These are phyloP conservation scores for Eremophila alpestris DNA, from an alignment of 2,797 vertebrate species.

Conservation along the genomic window DNA sequence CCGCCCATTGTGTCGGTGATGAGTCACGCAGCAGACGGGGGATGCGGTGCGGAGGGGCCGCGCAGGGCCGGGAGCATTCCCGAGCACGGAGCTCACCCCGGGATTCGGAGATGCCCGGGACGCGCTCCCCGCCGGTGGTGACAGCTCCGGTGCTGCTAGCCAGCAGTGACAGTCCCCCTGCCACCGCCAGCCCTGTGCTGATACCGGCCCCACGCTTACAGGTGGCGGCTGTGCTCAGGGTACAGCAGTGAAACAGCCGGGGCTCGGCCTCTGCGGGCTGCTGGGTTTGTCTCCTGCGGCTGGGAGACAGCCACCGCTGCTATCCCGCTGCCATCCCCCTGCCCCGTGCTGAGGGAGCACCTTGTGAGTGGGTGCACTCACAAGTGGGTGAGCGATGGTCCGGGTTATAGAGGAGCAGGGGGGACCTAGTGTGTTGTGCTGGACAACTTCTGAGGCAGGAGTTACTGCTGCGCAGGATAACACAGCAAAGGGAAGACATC, in stretches of 20 bases:
- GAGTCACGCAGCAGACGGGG: conserved; percentile 23
- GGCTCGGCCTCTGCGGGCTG: not conserved
- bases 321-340: not conserved
- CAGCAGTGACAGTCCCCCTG: not conserved
- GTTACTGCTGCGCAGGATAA: not conserved
- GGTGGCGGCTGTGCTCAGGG: no score
- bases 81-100: not conserved
- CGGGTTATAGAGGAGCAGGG: not conserved
- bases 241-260: not conserved
- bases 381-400: fast-evolving
- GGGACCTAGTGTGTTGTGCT: not conserved
- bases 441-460: not conserved
- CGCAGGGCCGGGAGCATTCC: not conserved
- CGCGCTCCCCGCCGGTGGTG: not conserved
- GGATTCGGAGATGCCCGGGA: fast-evolving
- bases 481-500: not conserved
- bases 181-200: not conserved
- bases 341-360: not conserved
- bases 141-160: not conserved
- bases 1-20: conserved; percentile 19
- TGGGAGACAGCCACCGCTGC: not conserved
- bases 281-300: not conserved
- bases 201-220: not conserved
- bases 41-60: not conserved
- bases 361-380: not conserved